Percentiles rank a stretch among this genome's conserved stretches.
Evolutionary conservation across 2,888 invertebrate genomes (phyloP).

Genomic region (Theodoxus fluviatilis): DNA sequence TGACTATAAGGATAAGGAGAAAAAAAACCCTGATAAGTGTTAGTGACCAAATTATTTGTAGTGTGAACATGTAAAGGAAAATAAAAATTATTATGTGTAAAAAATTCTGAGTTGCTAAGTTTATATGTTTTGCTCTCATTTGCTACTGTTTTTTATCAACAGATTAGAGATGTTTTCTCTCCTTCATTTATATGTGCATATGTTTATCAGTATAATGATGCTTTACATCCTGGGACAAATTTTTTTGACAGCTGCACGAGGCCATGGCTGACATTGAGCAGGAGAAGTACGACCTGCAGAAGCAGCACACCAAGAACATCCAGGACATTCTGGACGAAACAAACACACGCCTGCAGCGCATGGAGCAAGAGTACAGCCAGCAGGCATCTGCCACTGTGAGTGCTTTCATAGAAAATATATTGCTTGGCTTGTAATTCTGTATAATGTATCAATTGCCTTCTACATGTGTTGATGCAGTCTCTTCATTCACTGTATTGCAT

Average conservation of each 20-base stretch:
- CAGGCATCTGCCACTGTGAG: slow-evolving; percentile 59
- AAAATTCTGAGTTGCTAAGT: too few species aligned
- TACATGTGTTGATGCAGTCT: not conserved
- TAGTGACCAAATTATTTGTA: too few species aligned
- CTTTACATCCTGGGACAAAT: not conserved
- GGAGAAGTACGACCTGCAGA: slow-evolving; percentile 64
- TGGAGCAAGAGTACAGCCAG: slow-evolving; percentile 62
- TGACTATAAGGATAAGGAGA: too few species aligned
- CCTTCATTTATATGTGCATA: not conserved
- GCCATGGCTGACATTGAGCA: slow-evolving; percentile 59
- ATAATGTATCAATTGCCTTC: not conserved
- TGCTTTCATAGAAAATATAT: slow-evolving; percentile 3
- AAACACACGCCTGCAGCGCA: slow-evolving; percentile 57
- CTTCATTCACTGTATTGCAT: too few species aligned
- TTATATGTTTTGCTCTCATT: not conserved
- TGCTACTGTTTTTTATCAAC: not conserved
- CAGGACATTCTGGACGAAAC: slow-evolving; percentile 64
- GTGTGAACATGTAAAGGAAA: too few species aligned
- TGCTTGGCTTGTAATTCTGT: not conserved
- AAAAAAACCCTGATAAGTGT: too few species aligned
- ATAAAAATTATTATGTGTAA: too few species aligned
- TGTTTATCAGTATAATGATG: not conserved
- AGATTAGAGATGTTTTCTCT: not conserved
- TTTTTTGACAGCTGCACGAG: slow-evolving; percentile 53
- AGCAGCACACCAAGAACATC: slow-evolving; percentile 62